Percentiles rank a stretch among this genome's conserved stretches.
Conservation (phyloP, 2,113 vertebrate species). For the Paedocypris sp. region DNA sequence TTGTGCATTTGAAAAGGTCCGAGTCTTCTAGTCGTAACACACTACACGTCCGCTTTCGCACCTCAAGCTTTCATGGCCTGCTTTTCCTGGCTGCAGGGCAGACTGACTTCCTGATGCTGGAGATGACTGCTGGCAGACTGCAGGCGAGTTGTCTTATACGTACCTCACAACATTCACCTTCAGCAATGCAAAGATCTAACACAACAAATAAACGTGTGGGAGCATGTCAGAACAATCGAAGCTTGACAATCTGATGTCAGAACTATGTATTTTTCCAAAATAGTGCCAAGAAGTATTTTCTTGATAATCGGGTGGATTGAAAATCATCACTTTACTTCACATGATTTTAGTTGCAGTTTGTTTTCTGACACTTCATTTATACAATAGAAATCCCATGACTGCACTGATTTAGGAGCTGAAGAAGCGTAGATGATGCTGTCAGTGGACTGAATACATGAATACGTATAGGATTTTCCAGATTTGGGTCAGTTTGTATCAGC, state of each 20-base stretch:
- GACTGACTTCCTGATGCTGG: slow-evolving; percentile 65
- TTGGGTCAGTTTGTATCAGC: slow-evolving; percentile 29
- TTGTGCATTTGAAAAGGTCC: slow-evolving; percentile 63
- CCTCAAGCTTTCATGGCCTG: slow-evolving; percentile 68
- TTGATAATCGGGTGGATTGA: neutral
- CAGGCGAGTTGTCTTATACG: slow-evolving; percentile 51
- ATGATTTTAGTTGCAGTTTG: neutral
- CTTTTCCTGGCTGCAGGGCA: slow-evolving; percentile 77
- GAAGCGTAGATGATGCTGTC: slow-evolving; percentile 22
- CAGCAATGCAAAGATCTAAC: slow-evolving; percentile 33
- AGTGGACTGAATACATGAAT: slow-evolving; percentile 31
- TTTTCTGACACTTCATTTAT: neutral
- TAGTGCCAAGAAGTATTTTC: neutral
- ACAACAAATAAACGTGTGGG: slow-evolving; percentile 26
- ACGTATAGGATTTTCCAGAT: slow-evolving; percentile 27
- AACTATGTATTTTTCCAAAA: neutral
- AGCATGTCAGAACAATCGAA: slow-evolving; percentile 3
- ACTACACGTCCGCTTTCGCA: slow-evolving; percentile 71
- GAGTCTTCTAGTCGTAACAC: slow-evolving; percentile 60
- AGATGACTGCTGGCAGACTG: slow-evolving; percentile 66
- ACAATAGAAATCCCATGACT: slow-evolving; percentile 2
- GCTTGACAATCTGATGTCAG: neutral
- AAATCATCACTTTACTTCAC: neutral
- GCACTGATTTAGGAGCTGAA: slow-evolving; percentile 32
- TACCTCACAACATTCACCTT: neutral